Conservation (phyloP, 2,797 vertebrate species). For the Phalanger gymnotis region DNA sequence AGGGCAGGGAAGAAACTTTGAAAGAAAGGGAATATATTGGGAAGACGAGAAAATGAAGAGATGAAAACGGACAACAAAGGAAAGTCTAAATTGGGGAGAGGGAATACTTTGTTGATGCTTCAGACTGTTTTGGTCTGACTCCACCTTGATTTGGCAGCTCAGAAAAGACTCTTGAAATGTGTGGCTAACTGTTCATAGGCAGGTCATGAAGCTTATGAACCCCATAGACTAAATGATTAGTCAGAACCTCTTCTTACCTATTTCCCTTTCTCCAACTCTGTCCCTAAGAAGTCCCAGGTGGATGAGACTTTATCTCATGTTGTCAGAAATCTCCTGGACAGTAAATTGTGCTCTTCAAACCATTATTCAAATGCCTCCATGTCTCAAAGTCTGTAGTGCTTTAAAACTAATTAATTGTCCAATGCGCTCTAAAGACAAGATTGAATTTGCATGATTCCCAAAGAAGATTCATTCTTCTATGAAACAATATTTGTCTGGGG, state of each 20-base stretch:
- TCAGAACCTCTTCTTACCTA: not conserved
- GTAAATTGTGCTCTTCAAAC: not conserved
- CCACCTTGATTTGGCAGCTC: not conserved
- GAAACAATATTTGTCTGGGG: not conserved
- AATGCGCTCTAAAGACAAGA: not conserved
- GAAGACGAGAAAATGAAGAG: not conserved
- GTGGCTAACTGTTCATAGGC: not conserved
- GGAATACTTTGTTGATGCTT: not conserved
- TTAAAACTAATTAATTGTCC: not conserved
- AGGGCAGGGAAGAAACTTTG: not conserved
- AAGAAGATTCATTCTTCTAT: not conserved
- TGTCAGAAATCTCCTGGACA: not conserved
- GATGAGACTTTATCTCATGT: not conserved
- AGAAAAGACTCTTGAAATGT: not conserved
- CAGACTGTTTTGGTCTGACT: not conserved
- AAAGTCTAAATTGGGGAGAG: not conserved
- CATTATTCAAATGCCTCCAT: not conserved
- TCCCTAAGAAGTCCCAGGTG: not conserved
- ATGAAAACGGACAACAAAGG: not conserved
- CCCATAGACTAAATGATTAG: not conserved
- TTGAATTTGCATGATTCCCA: not conserved
- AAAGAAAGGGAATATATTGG: not conserved
- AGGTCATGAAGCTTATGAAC: not conserved
- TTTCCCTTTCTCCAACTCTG: not conserved
- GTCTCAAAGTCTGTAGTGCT: not conserved